Evolutionary conservation across 2,888 invertebrate genomes (phyloP).

Genomic region (Chloroclysta siterata): DNA sequence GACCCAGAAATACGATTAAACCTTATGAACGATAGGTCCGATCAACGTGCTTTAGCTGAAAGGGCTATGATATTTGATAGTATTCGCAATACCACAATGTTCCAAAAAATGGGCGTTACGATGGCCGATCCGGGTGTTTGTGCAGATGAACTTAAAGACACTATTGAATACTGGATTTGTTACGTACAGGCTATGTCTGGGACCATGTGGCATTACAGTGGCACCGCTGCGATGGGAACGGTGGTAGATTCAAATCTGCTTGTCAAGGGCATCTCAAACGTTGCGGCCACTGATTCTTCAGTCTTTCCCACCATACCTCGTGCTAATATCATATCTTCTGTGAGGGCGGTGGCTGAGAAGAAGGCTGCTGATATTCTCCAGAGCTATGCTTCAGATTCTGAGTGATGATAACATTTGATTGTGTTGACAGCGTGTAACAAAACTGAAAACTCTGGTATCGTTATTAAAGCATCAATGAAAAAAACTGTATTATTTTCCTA

Average conservation of each 20-base stretch:
- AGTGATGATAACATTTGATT: too few relatives aligned
- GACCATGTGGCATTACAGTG: slow-evolving; percentile 46
- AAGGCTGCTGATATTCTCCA: not conserved
- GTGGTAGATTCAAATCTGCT: slow-evolving; percentile 39
- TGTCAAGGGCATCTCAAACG: slow-evolving; percentile 32
- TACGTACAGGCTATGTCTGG: slow-evolving; percentile 41
- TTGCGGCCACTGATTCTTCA: slow-evolving; percentile 44
- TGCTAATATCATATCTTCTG: slow-evolving; percentile 36
- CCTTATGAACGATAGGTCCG: slow-evolving; percentile 16
- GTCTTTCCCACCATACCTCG: slow-evolving; percentile 33
- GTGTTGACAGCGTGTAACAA: too few relatives aligned
- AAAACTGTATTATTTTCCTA: too few relatives aligned
- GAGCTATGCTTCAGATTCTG: too few relatives aligned
- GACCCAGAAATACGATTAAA: slow-evolving; percentile 33
- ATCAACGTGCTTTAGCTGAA: slow-evolving; percentile 27
- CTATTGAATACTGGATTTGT: slow-evolving; percentile 42
- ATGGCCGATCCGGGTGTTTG: slow-evolving; percentile 27
- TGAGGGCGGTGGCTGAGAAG: slow-evolving; percentile 25
- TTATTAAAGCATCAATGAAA: too few relatives aligned
- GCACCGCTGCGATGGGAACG: slow-evolving; percentile 43
- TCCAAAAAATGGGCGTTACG: slow-evolving; percentile 30
- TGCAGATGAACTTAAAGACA: slow-evolving; percentile 6
- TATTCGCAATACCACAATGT: slow-evolving; percentile 27
- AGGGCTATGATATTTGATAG: not conserved
- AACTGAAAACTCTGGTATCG: too few relatives aligned